These are phyloP conservation scores for Suillia variegata DNA, from an alignment of 2,888 invertebrate species.

Conservation along the genomic window DNA sequence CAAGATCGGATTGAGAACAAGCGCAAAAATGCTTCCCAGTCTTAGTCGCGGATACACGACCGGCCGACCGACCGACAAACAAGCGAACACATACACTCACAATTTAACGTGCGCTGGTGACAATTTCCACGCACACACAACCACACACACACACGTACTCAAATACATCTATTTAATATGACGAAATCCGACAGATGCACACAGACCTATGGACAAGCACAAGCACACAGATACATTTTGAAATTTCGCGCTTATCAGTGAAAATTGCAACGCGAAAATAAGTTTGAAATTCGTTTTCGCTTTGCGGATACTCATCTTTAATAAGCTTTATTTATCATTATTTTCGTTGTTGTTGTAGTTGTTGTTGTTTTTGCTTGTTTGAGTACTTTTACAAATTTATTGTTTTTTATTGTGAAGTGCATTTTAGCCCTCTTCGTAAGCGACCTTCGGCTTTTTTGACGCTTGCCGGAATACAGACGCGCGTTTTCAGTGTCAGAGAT, in stretches of 20 bases:
- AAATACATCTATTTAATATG: neutral
- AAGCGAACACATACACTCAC: slow-evolving; percentile 14
- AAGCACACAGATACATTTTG: neutral
- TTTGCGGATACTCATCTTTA: slow-evolving; percentile 1
- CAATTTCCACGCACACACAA: neutral
- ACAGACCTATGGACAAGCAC: neutral
- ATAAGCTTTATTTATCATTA: neutral
- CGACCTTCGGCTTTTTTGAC: neutral
- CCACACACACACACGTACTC: neutral
- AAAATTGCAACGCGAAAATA: neutral
- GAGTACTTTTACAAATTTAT: neutral
- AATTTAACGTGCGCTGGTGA: neutral
- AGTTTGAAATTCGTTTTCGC: too few species aligned
- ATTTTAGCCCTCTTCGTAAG: neutral
- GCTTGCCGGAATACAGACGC: neutral
- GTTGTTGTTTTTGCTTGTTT: slow-evolving; percentile 2
- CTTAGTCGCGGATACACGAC: neutral
- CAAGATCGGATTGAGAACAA: slow-evolving; percentile 18
- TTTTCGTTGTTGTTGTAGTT: too few species aligned
- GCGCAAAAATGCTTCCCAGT: neutral
- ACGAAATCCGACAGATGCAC: too few species aligned
- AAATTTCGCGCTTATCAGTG: slow-evolving; percentile 15
- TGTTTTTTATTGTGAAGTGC: neutral
- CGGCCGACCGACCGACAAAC: neutral
- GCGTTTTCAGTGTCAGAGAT: neutral